Conservation (phyloP, 2,797 vertebrate species). For the Carduelis carduelis region DNA sequence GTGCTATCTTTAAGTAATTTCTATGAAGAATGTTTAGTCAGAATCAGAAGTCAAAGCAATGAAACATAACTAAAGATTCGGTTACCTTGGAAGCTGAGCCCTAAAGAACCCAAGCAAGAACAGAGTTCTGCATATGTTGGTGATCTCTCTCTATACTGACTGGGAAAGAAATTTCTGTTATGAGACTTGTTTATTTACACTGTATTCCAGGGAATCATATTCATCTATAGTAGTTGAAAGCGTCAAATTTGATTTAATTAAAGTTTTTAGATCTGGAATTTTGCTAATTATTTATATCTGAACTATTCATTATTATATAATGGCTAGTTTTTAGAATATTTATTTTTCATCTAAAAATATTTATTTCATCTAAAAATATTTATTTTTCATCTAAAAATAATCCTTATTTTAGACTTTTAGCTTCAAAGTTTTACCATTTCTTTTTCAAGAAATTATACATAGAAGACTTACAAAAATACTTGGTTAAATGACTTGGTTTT, state of each 20-base stretch:
- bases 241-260: neutral
- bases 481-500: neutral
- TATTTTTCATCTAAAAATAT: too few relatives aligned
- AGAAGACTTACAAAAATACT: neutral
- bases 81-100: neutral
- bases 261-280: neutral
- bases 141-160: neutral
- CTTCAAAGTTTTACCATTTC: neutral
- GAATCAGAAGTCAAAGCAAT: neutral
- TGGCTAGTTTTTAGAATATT: neutral
- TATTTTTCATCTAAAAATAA: neutral
- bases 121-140: neutral
- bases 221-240: neutral
- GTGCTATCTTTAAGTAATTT: neutral
- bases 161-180: neutral
- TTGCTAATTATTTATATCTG: neutral
- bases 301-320: neutral
- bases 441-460: neutral
- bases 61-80: neutral
- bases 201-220: neutral
- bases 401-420: neutral
- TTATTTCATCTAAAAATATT: neutral
- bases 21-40: neutral
- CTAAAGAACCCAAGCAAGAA: neutral
- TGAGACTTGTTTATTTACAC: neutral